Percentiles rank a stretch among this genome's conserved stretches.
phyloP scores from a whole-genome alignment of 2,113 vertebrate genomes.

The Psephotus haematonotus region DNA sequence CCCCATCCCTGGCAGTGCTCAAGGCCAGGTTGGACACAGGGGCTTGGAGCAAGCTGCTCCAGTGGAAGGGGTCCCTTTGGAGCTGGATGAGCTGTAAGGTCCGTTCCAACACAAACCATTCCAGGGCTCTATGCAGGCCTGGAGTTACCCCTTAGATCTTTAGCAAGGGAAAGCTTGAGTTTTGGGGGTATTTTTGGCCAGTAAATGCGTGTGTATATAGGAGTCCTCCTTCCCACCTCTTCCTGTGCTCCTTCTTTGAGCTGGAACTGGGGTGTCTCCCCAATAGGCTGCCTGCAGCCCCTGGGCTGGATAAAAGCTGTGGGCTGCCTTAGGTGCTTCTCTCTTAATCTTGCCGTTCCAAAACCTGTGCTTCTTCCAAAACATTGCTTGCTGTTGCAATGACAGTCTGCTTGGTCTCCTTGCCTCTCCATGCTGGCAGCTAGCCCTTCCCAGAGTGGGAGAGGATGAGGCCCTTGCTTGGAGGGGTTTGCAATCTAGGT shows the following conservation, averaged over 20 bases:
- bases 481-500: slow-evolving; percentile 57
- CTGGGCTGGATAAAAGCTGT: not conserved
- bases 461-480: not conserved
- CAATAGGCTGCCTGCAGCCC: fast-evolving
- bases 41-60: not conserved
- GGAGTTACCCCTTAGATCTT: not conserved
- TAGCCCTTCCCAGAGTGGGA: not conserved
- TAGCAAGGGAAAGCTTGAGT: not conserved
- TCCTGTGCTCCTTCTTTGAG: not conserved
- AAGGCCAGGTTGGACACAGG: not conserved
- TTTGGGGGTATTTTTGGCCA: not conserved
- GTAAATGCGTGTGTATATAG: not conserved
- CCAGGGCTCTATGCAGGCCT: not conserved
- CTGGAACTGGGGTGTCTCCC: not conserved
- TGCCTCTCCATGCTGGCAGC: not conserved
- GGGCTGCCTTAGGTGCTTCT: not conserved
- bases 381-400: fast-evolving
- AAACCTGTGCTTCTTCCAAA: not conserved
- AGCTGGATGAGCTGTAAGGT: not conserved
- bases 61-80: not conserved
- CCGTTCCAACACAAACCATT: not conserved
- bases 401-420: not conserved
- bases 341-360: not conserved
- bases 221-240: not conserved
- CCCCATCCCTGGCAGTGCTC: too few relatives aligned